Percentiles rank a stretch among this genome's conserved stretches.
Conservation (phyloP, 2,797 vertebrate genomes). For the Falco cherrug region DNA sequence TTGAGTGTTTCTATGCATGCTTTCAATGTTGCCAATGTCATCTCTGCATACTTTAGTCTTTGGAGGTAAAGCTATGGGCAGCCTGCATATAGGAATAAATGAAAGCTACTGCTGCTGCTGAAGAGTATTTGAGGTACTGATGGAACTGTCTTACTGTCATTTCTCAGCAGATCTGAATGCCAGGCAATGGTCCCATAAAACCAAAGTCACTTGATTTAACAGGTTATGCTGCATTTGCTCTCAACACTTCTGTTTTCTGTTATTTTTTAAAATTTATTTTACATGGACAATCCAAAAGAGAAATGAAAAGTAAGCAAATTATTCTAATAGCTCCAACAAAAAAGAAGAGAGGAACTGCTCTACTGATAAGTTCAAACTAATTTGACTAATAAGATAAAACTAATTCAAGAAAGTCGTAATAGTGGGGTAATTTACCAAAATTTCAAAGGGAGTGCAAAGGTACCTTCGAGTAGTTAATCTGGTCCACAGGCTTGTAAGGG, state of each 20-base stretch:
- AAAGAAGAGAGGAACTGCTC: neutral
- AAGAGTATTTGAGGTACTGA: neutral
- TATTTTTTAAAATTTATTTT: neutral
- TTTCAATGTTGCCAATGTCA: neutral
- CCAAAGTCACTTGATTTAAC: neutral
- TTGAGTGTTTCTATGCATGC: neutral
- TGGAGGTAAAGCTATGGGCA: neutral
- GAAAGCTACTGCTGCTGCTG: neutral
- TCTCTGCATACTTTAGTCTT: neutral
- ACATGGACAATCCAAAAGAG: neutral
- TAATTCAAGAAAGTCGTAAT: neutral
- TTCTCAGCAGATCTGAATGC: neutral
- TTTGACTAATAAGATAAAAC: neutral
- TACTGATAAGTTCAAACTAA: neutral
- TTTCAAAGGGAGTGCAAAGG: neutral
- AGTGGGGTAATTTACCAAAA: neutral
- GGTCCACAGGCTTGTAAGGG: neutral
- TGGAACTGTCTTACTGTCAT: rapidly evolving
- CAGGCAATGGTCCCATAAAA: neutral
- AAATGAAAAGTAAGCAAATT: neutral
- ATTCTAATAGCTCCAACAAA: neutral
- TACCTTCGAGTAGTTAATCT: neutral
- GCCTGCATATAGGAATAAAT: neutral
- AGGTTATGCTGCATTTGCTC: neutral
- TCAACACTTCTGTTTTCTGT: neutral